Base-by-base conservation (phyloP, 1,140 invertebrate species). In the Armadillidium nasatum region DNA sequence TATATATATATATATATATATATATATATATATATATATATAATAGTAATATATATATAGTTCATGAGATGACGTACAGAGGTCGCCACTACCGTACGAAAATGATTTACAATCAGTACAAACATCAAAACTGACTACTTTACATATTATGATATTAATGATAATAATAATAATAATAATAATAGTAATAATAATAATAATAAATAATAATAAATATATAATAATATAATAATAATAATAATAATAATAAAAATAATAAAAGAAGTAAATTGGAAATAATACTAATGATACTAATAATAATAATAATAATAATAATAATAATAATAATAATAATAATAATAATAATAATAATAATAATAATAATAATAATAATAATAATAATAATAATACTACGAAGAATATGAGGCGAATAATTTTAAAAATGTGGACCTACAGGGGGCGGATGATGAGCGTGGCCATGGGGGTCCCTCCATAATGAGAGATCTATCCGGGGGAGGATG, bases 401-500 rank as follows among this genome's bases (percentile, higher is more conserved):
- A 7, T 71, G 70, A 23, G 43, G 44, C 10, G n/a, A 21, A n/a
- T 13, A n/a, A 43, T n/a, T 19, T 72, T 78, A 78, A 71, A 76
- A 78, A 74, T 11, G 2, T 44, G 74, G 77, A 78, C 77, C 71
- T 78, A 78, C 77, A 46, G 69, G 33, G 74, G 33, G 33, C 1
- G 33, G 33, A 33, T 33, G 33, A 33, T 74, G 22, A 44, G 19
- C 13, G 67, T 44, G n/a, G 44, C 75, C 74, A 21, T 76, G 77
- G 33, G 50, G 46, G 54, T 82, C 81, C 44, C 78, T 72, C 94
- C 94, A 96, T 84, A 94, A 94, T 78, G 87, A 90, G 78, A 95
- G 89, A 84, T 96, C 93, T 80, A 96, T 92, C 77, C 89, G 88
- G 13, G 93, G 92, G 73, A 96, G 88, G 44, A 95, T 88, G 69